These are phyloP conservation scores for Paraescarpia echinospica DNA, from an alignment of 1,140 invertebrate species.

Conservation along the genomic window DNA sequence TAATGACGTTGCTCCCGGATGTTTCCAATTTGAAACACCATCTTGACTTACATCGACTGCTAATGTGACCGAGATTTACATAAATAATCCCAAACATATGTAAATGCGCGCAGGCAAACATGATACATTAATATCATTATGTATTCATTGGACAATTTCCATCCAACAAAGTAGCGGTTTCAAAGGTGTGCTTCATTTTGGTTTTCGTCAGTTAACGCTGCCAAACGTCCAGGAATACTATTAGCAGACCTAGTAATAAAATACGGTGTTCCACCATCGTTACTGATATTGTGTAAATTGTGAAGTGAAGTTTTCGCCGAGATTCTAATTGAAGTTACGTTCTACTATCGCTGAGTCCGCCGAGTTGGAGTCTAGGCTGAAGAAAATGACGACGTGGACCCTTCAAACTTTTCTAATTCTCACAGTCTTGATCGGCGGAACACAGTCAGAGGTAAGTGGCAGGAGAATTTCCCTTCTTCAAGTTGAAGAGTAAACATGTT, in stretches of 20 bases:
- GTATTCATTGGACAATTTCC: neutral
- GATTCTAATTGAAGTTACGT: neutral
- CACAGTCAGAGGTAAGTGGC: neutral
- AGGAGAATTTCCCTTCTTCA: neutral
- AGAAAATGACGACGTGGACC: neutral
- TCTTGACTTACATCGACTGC: neutral
- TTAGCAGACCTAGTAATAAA: neutral
- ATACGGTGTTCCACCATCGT: neutral
- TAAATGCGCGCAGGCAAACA: neutral
- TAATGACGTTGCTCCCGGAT: neutral
- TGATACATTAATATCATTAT: neutral
- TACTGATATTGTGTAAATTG: neutral
- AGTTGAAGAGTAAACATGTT: neutral
- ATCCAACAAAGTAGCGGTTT: neutral
- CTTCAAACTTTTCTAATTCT: neutral
- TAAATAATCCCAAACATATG: neutral
- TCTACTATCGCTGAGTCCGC: neutral
- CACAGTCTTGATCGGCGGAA: neutral
- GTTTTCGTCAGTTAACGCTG: neutral
- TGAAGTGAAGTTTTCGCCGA: no score
- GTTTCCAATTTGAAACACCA: neutral
- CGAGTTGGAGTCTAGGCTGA: neutral
- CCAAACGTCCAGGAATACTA: neutral
- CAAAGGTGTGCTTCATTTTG: neutral
- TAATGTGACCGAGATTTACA: neutral